These are phyloP conservation scores for Mus spicilegus DNA, from an alignment of 2,113 vertebrate genomes.

Conservation along the genomic window DNA sequence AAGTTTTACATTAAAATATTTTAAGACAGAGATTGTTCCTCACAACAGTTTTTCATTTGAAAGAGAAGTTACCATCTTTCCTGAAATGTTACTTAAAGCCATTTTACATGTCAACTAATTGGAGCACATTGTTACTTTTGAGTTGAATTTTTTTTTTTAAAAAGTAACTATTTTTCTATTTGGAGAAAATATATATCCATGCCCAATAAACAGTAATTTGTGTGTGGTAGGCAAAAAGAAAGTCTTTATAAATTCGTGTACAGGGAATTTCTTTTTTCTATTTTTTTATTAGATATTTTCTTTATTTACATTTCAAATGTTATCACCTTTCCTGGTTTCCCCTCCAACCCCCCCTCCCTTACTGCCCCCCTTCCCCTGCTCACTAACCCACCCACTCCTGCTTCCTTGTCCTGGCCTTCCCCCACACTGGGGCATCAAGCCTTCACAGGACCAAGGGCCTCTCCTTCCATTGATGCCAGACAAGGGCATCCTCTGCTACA, in stretches of 20 bases:
- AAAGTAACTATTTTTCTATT: constrained; percentile 57
- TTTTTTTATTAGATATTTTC: not conserved
- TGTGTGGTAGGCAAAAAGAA: constrained; percentile 35
- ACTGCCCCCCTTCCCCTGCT: too few relatives aligned
- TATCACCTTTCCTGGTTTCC: too few relatives aligned
- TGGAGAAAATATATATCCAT: constrained; percentile 25
- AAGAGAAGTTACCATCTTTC: constrained; percentile 59
- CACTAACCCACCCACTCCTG: too few relatives aligned
- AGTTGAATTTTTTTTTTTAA: constrained; percentile 12
- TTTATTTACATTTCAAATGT: too few relatives aligned
- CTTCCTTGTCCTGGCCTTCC: too few relatives aligned
- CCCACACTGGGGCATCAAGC: too few relatives aligned
- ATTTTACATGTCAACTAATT: constrained; percentile 67
- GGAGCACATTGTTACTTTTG: constrained; percentile 45
- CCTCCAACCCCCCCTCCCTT: too few relatives aligned
- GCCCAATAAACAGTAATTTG: constrained; percentile 60
- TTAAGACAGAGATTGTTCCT: constrained; percentile 68
- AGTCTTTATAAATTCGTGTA: not conserved
- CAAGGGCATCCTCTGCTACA: too few relatives aligned
- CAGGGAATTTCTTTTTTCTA: not conserved
- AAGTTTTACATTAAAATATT: constrained; percentile 81
- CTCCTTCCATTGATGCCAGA: too few relatives aligned
- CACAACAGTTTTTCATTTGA: constrained; percentile 76
- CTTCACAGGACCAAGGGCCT: too few relatives aligned
- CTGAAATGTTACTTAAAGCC: constrained; percentile 68